Evolutionary conservation across 2,113 vertebrate species (phyloP).

Genomic region (Bettongia penicillata): DNA sequence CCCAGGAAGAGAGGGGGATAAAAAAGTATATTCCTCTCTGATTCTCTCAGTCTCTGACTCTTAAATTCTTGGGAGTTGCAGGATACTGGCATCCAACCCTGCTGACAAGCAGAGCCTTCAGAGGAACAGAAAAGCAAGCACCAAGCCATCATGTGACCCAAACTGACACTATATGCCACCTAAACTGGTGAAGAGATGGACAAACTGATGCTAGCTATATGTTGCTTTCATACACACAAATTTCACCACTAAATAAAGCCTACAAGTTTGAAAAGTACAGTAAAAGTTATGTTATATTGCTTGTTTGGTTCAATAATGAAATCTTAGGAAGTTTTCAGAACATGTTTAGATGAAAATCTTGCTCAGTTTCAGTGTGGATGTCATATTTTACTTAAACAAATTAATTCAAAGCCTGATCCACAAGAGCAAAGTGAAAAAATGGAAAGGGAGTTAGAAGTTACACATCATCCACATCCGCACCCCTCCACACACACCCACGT

Average conservation of each 20-base stretch:
- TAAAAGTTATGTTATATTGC: conserved; percentile 42
- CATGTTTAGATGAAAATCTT: not conserved
- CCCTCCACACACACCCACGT: too few species aligned
- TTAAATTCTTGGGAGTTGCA: conserved; percentile 71
- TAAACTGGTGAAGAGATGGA: conserved; percentile 61
- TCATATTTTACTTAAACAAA: not conserved
- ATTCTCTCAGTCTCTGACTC: conserved; percentile 60
- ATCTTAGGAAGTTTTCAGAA: conserved; percentile 37
- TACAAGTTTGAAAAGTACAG: conserved; percentile 20
- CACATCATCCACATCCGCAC: too few species aligned
- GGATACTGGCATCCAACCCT: conserved; percentile 59
- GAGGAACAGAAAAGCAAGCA: conserved; percentile 66
- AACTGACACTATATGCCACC: conserved; percentile 75
- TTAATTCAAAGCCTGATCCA: not conserved
- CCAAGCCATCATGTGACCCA: conserved; percentile 76
- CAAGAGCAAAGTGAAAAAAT: not conserved
- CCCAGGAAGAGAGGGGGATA: conserved; percentile 27
- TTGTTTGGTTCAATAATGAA: conserved; percentile 17
- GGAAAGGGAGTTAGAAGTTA: not conserved
- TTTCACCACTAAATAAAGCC: conserved; percentile 13
- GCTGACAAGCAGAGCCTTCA: conserved; percentile 57
- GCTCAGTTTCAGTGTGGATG: not conserved
- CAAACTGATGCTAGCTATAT: conserved; percentile 62
- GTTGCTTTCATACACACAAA: conserved; percentile 37
- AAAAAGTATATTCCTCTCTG: conserved; percentile 56